These are phyloP conservation scores for Tokudaia tokunoshimensis DNA, from an alignment of 2,797 vertebrate genomes.

Conservation along the genomic window DNA sequence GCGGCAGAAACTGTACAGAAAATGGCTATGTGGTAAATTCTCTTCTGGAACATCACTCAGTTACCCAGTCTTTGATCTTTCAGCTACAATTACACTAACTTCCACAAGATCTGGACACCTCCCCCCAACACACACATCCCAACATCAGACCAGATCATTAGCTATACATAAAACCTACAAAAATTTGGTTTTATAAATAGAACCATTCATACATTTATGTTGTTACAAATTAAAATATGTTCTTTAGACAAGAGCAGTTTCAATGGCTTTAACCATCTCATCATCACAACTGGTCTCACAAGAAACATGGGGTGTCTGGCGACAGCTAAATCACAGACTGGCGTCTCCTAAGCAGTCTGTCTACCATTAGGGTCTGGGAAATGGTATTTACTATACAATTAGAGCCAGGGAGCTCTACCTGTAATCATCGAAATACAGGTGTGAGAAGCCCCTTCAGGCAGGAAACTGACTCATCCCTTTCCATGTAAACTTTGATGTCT, in stretches of 20 bases:
- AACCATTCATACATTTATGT: constrained; percentile 80
- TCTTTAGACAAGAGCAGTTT: constrained; percentile 93
- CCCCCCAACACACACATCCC: constrained; percentile 69
- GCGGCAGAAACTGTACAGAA: constrained; percentile 96
- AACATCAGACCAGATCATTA: constrained; percentile 82
- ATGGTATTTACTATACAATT: constrained; percentile 98
- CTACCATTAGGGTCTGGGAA: constrained; percentile 95
- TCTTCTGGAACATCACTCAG: constrained; percentile 98
- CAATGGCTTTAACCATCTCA: constrained; percentile 93
- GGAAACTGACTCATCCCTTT: constrained; percentile 94
- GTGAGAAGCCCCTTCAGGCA: constrained; percentile 92
- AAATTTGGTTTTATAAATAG: constrained; percentile 82
- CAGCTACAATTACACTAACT: constrained; percentile 97
- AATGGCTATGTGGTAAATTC: constrained; percentile 97
- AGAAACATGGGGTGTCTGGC: constrained; percentile 93
- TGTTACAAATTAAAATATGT: constrained; percentile 91
- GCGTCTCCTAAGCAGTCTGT: constrained; percentile 94
- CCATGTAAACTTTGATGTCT: constrained; percentile 92
- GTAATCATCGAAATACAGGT: constrained; percentile 98
- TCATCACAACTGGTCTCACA: constrained; percentile 92
- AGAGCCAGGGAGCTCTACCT: constrained; percentile 95
- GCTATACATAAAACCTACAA: constrained; percentile 83
- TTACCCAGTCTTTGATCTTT: constrained; percentile 97
- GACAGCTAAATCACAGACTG: constrained; percentile 97
- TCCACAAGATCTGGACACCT: constrained; percentile 90